Conservation (phyloP, 2,113 vertebrate species). For the Hypanus sabinus region DNA sequence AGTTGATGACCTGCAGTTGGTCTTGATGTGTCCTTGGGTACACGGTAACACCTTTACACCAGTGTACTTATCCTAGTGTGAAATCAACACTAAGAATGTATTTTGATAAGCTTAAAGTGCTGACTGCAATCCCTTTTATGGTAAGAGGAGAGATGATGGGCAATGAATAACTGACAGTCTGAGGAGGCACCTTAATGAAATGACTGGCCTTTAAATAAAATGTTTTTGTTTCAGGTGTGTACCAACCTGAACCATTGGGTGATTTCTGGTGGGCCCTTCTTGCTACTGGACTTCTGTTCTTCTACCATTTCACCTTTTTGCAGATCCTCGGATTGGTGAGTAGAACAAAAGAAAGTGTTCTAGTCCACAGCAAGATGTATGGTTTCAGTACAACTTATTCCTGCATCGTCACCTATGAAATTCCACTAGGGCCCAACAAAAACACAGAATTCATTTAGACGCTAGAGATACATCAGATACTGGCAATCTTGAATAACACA, state of each 20-base stretch:
- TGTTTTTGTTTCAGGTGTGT: conserved; percentile 66
- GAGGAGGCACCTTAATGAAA: background rate
- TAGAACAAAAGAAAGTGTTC: conserved; percentile 38
- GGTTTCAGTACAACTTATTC: background rate
- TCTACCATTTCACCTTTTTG: conserved; percentile 88
- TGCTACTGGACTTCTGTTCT: conserved; percentile 86
- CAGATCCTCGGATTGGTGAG: conserved; percentile 91
- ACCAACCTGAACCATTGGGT: conserved; percentile 81
- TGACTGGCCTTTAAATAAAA: background rate
- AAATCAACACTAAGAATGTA: background rate
- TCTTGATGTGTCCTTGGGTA: too few species aligned
- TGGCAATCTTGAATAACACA: too few species aligned
- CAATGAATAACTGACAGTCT: background rate
- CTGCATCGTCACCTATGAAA: background rate
- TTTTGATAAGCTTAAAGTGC: background rate
- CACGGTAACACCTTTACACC: too few species aligned
- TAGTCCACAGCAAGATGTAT: background rate
- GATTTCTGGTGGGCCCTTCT: conserved; percentile 94
- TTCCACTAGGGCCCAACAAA: background rate
- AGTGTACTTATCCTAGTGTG: background rate
- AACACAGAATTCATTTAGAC: background rate
- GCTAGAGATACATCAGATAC: too few species aligned
- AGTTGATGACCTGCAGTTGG: too few species aligned
- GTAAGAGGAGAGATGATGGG: background rate
- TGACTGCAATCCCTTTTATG: background rate